phyloP scores from a whole-genome alignment of 2,113 vertebrate species.

The Crotalus tigris region DNA sequence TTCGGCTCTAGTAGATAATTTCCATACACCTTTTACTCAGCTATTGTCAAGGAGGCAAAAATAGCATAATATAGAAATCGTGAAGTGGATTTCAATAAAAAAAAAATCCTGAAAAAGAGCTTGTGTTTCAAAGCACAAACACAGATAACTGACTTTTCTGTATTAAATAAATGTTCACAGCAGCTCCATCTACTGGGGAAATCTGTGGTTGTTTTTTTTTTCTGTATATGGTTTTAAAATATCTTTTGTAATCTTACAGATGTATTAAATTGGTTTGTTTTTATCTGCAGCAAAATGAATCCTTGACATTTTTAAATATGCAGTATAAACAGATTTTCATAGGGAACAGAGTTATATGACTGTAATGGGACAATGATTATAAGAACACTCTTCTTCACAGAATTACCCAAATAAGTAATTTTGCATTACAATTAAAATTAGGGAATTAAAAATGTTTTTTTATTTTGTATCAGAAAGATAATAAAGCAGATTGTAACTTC shows the following conservation, averaged over 20 bases:
- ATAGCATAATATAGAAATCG: not conserved
- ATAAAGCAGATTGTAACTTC: not conserved
- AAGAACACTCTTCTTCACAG: not conserved
- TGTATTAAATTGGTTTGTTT: fast-evolving
- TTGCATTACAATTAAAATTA: not conserved
- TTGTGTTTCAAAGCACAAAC: fast-evolving
- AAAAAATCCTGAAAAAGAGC: not conserved
- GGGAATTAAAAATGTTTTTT: too few relatives aligned
- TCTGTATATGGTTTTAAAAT: not conserved
- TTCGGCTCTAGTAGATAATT: not conserved
- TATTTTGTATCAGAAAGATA: not conserved
- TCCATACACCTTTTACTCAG: not conserved
- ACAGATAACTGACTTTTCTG: fast-evolving
- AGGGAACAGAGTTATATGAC: not conserved
- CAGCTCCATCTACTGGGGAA: conserved; percentile 63
- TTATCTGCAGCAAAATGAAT: not conserved
- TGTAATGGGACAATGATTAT: not conserved
- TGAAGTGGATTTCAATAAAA: not conserved
- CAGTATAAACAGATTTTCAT: not conserved
- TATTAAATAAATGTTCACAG: conserved; percentile 26
- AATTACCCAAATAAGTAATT: not conserved
- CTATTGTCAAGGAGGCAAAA: not conserved
- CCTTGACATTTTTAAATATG: not conserved
- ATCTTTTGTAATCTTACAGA: fast-evolving
- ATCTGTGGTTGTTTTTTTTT: not conserved